Base-by-base conservation (phyloP, 2,797 vertebrate genomes). In the Poeciliopsis turneri region DNA sequence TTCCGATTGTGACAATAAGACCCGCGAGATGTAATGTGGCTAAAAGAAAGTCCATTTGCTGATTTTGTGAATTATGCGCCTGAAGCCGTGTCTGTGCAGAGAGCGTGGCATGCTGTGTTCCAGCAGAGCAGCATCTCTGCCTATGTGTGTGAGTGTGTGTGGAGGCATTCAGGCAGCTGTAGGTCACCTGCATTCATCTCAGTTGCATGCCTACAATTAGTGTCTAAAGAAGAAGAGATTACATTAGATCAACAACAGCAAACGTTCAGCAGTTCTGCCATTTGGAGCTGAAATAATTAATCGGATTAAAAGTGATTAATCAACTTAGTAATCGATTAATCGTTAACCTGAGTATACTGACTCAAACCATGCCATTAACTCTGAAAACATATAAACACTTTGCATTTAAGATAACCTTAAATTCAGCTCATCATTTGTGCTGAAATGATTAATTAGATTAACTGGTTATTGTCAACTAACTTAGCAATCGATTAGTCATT, bases 21-120 rank as follows among this genome's bases (percentile, higher is more conserved):
- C 36, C 39, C 55, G 45, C 41, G 47, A 78, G 43, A 72, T 61
- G 18, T 72, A 72, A 79, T 15, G 46, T 51, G 66, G 53, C 55
- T 55, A 49, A 83, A 61, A 18, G 49, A 61, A 6, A 53, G 69
- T 23, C 66, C 36, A 39, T 75, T 77, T 77, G 41, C 78, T 76
- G 57, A 72, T 30, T 66, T 55, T 72, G 55, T 45, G 15, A 78
- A 80, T 72, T 30, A 47, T 16, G 15, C 4, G 47, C 25, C 36
- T 72, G 30, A 36, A 51, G 74, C 49, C 18, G 61, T 59, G 74
- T 74, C 69, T 73, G 41, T 47, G 47, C 59, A 73, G 74, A 30
- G 43, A 64, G 59, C 39, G 25, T 66, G 41, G 46, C 77, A 4
- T 46, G 80, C 64, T 45, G 61, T 30, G 23, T 72, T 74, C 49